These are phyloP conservation scores for Psilopogon haemacephalus DNA, from an alignment of 2,113 vertebrate species.

Conservation along the genomic window DNA sequence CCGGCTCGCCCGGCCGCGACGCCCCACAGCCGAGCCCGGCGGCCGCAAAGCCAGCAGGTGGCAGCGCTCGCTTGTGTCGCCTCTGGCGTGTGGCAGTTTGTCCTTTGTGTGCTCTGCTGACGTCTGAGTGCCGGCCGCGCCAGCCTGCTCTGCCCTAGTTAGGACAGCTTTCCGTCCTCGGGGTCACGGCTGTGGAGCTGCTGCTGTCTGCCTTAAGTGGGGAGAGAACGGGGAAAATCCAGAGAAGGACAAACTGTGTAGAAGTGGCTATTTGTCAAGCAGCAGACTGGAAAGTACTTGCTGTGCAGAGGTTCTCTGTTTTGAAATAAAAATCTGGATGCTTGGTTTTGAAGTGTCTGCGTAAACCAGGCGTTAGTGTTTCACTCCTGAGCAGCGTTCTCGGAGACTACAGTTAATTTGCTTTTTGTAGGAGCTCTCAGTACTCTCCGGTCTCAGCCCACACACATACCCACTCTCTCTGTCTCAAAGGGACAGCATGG, in stretches of 20 bases:
- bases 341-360: background rate
- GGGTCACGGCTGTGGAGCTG: background rate
- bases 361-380: background rate
- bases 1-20: rapidly evolving
- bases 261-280: background rate
- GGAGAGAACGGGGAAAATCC: background rate
- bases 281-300: background rate
- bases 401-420: background rate
- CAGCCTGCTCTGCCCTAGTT: background rate
- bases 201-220: background rate
- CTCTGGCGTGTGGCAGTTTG: no score
- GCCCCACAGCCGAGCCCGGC: background rate
- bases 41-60: background rate
- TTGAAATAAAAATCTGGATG: background rate
- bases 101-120: background rate
- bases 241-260: background rate
- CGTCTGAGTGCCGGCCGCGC: no score
- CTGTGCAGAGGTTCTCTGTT: background rate
- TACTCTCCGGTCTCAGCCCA: background rate
- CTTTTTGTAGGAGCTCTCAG: background rate
- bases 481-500: background rate
- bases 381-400: background rate
- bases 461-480: background rate
- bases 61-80: background rate
- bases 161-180: rapidly evolving